A percentile compares a stretch with the other conserved stretches of the same genome.
phyloP scores from a whole-genome alignment of 2,113 vertebrate species.

The Fulica atra region DNA sequence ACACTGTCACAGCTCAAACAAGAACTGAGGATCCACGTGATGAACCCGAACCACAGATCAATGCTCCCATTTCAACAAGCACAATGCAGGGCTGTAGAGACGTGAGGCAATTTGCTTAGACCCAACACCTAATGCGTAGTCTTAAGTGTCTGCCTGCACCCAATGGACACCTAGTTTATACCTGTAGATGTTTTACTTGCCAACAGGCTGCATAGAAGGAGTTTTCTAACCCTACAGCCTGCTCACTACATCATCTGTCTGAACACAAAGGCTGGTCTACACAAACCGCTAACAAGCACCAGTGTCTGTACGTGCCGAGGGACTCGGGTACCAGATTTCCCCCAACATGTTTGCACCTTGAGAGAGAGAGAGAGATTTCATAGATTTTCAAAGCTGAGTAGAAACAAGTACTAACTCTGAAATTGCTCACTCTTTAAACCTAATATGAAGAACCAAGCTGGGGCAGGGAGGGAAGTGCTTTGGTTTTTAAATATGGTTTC shows the following conservation, averaged over 20 bases:
- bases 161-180: not conserved
- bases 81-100: not conserved
- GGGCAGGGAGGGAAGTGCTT: not conserved
- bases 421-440: not conserved
- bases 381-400: not conserved
- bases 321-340: not conserved
- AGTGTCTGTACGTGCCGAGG: rapidly evolving
- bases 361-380: not conserved
- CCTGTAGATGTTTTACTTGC: not conserved
- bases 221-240: not conserved
- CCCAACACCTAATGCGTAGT: not conserved
- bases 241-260: not conserved
- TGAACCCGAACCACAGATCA: not conserved
- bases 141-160: not conserved
- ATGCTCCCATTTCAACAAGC: not conserved
- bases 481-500: not conserved
- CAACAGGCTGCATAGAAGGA: not conserved
- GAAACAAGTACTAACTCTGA: not conserved
- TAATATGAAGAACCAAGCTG: not conserved
- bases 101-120: not conserved
- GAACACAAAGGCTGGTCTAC: not conserved
- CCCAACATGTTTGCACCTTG: not conserved
- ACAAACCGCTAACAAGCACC: not conserved
- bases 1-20: not conserved
- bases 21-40: not conserved